phyloP scores from a whole-genome alignment of 2,797 vertebrate genomes.

The Girardinus metallicus region DNA sequence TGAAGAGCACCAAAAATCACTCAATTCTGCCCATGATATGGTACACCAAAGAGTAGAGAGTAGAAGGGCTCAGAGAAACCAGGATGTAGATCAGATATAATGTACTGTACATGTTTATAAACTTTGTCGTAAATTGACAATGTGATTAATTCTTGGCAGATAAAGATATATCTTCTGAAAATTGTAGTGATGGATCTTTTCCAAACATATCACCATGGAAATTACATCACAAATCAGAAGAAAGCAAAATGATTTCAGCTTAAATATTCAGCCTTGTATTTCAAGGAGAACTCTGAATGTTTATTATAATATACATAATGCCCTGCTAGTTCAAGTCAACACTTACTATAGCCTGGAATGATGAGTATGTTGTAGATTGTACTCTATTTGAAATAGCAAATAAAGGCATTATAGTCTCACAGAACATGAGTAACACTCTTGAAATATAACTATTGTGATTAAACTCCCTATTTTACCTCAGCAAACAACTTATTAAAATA shows the following conservation, averaged over 20 bases:
- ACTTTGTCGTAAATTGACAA: background rate
- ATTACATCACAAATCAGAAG: background rate
- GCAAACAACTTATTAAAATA: background rate
- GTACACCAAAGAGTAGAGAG: background rate
- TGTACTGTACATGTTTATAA: background rate
- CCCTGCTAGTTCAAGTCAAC: background rate
- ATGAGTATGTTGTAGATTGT: background rate
- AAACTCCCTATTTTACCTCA: background rate
- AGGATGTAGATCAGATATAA: background rate
- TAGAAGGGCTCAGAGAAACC: background rate
- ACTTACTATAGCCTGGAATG: background rate
- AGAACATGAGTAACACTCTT: background rate
- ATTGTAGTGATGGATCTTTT: background rate
- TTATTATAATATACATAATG: background rate
- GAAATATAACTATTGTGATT: background rate
- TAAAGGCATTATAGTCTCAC: background rate
- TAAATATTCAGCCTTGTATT: background rate
- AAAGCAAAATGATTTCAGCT: background rate
- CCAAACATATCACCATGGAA: background rate
- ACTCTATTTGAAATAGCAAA: background rate
- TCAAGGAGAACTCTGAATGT: background rate
- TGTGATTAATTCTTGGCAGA: background rate
- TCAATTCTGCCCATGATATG: background rate
- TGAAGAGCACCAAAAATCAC: background rate
- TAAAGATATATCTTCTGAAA: background rate